These are phyloP conservation scores for Okamejei kenojei DNA, from an alignment of 2,797 vertebrate species.

Conservation along the genomic window DNA sequence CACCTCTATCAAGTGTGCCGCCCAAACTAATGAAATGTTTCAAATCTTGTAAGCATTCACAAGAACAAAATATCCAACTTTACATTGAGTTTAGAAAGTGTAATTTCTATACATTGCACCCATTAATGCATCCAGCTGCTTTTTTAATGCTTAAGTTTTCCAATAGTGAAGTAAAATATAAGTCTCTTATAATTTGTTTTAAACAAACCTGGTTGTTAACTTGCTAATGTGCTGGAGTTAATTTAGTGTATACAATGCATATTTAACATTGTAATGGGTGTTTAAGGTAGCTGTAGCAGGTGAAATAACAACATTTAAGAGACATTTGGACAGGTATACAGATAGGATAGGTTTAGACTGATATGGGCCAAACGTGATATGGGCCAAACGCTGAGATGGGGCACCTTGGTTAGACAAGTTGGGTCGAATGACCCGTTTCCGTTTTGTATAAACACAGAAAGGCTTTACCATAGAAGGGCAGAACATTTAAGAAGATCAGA, in stretches of 20 bases:
- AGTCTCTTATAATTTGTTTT: background rate
- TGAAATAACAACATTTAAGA: too few relatives aligned
- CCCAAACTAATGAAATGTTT: background rate
- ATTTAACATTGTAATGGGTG: too few relatives aligned
- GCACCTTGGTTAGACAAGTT: too few relatives aligned
- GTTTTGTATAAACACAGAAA: background rate
- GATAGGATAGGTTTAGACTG: too few relatives aligned
- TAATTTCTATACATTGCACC: background rate
- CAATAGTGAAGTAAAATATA: background rate
- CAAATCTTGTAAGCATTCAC: background rate
- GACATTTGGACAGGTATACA: too few relatives aligned
- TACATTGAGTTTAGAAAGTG: background rate
- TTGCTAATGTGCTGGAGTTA: constrained; percentile 7
- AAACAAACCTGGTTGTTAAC: background rate
- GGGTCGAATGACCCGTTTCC: too few relatives aligned
- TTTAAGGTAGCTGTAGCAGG: too few relatives aligned
- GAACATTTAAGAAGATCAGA: background rate
- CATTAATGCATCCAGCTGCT: background rate
- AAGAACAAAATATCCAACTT: background rate
- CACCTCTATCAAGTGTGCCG: too few relatives aligned
- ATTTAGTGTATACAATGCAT: background rate
- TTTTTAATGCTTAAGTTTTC: background rate
- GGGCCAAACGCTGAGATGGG: too few relatives aligned
- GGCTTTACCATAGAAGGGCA: background rate
- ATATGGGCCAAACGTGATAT: too few relatives aligned